phyloP scores from a whole-genome alignment of 2,797 vertebrate genomes.

The Tapera naevia region DNA sequence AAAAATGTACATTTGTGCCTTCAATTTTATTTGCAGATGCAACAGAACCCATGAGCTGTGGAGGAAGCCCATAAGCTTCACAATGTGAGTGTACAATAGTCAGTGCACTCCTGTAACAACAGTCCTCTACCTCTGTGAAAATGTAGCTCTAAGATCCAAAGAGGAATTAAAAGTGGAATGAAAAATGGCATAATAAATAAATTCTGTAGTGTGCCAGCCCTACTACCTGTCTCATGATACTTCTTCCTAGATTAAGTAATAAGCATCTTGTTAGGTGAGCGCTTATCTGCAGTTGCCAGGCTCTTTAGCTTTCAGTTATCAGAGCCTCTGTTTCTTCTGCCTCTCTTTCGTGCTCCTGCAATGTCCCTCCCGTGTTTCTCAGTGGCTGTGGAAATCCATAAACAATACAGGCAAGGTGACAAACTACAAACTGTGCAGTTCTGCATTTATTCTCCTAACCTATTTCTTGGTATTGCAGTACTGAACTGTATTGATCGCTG shows the following conservation, averaged over 20 bases:
- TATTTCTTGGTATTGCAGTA: not conserved
- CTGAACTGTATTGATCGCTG: not conserved
- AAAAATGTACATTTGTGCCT: not conserved
- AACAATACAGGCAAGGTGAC: not conserved
- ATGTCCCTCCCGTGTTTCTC: rapidly evolving
- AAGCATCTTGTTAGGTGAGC: not conserved
- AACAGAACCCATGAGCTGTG: not conserved
- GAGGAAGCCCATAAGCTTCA: not conserved
- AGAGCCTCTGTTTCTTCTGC: not conserved
- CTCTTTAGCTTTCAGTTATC: not conserved
- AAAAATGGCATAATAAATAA: not conserved
- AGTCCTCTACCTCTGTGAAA: not conserved
- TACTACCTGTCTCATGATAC: not conserved
- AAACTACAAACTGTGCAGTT: not conserved
- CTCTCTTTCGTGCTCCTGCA: not conserved
- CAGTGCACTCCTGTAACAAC: not conserved
- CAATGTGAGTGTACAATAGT: not conserved
- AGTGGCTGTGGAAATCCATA: not conserved
- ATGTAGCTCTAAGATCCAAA: not conserved
- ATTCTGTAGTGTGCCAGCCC: not conserved
- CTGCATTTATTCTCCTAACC: not conserved
- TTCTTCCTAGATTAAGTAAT: not conserved
- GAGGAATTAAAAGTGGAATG: not conserved
- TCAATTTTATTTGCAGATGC: not conserved
- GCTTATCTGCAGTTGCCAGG: slow-evolving; percentile 13